Conservation (phyloP, 2,113 vertebrate genomes). For the Cervus canadensis region DNA sequence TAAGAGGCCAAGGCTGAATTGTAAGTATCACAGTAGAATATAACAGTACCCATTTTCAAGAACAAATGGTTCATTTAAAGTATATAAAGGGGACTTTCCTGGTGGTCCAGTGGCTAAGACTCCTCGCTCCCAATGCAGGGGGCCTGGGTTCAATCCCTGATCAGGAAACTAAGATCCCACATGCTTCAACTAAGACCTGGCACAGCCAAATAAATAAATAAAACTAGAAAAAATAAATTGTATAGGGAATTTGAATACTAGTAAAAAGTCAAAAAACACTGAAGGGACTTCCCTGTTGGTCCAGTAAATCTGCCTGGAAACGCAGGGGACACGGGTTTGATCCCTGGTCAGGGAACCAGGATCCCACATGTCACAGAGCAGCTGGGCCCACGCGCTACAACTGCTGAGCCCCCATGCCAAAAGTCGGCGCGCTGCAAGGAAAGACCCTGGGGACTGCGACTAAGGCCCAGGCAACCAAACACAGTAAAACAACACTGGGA, state of each 20-base stretch:
- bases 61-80: slow-evolving; percentile 1
- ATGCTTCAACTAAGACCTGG: background rate
- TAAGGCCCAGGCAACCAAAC: background rate
- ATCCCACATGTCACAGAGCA: background rate
- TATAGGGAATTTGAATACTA: background rate
- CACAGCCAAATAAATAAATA: background rate
- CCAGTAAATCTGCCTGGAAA: background rate
- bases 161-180: background rate
- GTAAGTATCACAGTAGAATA: background rate
- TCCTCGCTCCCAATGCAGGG: background rate
- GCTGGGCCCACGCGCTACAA: background rate
- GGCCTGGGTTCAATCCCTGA: background rate
- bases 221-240: background rate
- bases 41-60: background rate
- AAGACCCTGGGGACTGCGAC: background rate
- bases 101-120: background rate
- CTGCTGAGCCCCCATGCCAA: background rate
- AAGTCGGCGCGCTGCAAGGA: background rate
- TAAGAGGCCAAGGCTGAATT: background rate
- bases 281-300: background rate
- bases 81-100: background rate
- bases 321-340: background rate
- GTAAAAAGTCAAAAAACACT: background rate
- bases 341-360: background rate
- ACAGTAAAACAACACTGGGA: background rate